These are phyloP conservation scores for Ptyas mucosa DNA, from an alignment of 2,113 vertebrate species.

Conservation along the genomic window DNA sequence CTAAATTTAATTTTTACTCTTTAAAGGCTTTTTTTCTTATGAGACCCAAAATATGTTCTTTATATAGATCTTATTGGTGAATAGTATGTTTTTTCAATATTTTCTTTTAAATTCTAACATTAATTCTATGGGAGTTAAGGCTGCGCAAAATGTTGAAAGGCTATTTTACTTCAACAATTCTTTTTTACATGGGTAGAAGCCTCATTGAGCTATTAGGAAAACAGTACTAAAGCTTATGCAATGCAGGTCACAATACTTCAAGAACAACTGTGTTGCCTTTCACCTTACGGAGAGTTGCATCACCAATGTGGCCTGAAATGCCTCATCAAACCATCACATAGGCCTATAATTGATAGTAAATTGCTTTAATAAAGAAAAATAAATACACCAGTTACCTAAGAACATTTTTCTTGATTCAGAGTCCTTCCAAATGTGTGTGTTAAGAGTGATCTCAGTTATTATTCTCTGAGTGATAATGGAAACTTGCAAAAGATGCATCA, in stretches of 20 bases:
- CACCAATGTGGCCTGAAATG: neutral
- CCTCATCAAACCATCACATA: neutral
- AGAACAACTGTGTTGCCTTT: neutral
- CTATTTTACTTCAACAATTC: neutral
- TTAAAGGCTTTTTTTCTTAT: neutral
- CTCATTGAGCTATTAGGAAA: neutral
- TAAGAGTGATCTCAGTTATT: conserved; percentile 60
- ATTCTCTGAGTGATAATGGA: conserved; percentile 65
- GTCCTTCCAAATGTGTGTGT: conserved; percentile 44
- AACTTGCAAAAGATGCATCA: conserved; percentile 61
- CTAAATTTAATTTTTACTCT: neutral
- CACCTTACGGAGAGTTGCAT: neutral
- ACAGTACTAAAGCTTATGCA: neutral
- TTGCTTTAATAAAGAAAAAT: neutral
- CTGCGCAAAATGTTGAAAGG: neutral
- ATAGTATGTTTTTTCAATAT: neutral
- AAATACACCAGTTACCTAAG: neutral
- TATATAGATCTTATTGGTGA: neutral
- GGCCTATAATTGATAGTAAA: neutral
- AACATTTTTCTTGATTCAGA: neutral
- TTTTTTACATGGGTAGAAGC: neutral
- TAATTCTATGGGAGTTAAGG: neutral
- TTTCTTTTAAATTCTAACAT: neutral
- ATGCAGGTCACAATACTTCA: neutral
- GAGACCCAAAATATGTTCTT: neutral